phyloP scores from a whole-genome alignment of 2,888 invertebrate genomes.

The Agrypnus murinus region DNA sequence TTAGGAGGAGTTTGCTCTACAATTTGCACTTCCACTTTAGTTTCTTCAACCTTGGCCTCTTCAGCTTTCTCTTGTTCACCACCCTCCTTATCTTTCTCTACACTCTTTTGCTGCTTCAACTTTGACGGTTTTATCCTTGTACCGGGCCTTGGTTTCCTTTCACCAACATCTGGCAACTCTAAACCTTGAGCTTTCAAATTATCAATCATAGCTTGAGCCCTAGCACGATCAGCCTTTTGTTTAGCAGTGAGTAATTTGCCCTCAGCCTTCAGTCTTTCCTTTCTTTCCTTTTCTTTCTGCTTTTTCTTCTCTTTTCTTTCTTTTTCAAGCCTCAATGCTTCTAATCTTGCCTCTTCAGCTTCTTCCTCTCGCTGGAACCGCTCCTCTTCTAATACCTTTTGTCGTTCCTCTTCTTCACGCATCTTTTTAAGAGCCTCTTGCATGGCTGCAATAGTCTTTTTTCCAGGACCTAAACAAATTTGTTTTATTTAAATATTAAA shows the following conservation, averaged over 20 bases:
- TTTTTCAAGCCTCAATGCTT: constrained; percentile 86
- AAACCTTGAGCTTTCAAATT: constrained; percentile 92
- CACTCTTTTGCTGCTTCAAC: constrained; percentile 78
- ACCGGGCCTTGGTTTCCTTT: constrained; percentile 78
- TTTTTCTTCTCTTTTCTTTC: constrained; percentile 92
- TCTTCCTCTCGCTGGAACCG: constrained; percentile 83
- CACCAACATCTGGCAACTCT: constrained; percentile 83
- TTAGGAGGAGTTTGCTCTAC: constrained; percentile 64
- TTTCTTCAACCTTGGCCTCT: constrained; percentile 60
- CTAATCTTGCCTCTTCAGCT: constrained; percentile 81
- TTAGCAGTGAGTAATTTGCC: constrained; percentile 95
- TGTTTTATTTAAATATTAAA: too few relatives aligned
- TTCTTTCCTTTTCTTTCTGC: constrained; percentile 93
- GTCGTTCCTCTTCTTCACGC: constrained; percentile 91
- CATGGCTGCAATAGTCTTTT: constrained; percentile 92
- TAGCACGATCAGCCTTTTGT: constrained; percentile 92
- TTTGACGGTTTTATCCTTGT: constrained; percentile 84
- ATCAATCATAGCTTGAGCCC: constrained; percentile 92
- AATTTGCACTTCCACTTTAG: constrained; percentile 62
- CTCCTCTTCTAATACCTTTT: constrained; percentile 86
- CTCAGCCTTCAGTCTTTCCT: constrained; percentile 95
- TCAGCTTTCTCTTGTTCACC: constrained; percentile 53
- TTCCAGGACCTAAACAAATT: constrained; percentile 80
- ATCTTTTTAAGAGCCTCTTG: constrained; percentile 92
- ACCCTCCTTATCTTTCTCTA: constrained; percentile 66